A percentile compares a stretch with the other conserved stretches of the same genome.
These are phyloP conservation scores for Zootoca vivipara DNA, from an alignment of 2,113 vertebrate genomes.

Conservation along the genomic window DNA sequence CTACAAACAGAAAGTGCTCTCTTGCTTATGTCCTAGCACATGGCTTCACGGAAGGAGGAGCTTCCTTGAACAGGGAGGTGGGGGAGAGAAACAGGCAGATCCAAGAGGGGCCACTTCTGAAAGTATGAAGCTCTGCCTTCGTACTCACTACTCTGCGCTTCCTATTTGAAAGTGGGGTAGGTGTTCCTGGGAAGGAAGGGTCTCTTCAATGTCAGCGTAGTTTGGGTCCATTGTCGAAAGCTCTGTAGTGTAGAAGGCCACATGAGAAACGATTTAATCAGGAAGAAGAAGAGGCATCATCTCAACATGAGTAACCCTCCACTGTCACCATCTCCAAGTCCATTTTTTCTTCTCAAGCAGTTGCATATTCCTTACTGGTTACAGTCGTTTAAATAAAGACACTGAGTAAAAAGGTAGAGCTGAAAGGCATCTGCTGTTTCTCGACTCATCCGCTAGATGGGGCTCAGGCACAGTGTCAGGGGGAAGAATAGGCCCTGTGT, in stretches of 20 bases:
- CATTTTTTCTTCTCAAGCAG: neutral
- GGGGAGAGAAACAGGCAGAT: neutral
- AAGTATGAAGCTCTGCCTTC: neutral
- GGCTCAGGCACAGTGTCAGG: neutral
- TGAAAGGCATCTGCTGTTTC: neutral
- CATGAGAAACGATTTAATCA: neutral
- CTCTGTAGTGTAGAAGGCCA: neutral
- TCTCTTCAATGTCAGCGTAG: neutral
- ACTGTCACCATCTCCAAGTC: neutral
- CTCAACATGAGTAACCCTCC: too few relatives aligned
- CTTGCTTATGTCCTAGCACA: neutral
- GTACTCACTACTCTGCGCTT: neutral
- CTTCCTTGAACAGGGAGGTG: neutral
- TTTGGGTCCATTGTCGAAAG: neutral
- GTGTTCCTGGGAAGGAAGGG: neutral
- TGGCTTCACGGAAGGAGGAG: neutral
- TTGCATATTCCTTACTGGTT: neutral
- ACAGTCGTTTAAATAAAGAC: neutral
- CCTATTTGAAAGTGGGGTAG: neutral
- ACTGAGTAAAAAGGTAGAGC: neutral
- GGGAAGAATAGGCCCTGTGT: neutral
- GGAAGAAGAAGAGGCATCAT: too few relatives aligned
- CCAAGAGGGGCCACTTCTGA: neutral
- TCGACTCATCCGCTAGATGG: slow-evolving; percentile 3
- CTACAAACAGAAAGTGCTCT: neutral